phyloP scores from a whole-genome alignment of 2,888 invertebrate species.

The Eupithecia tripunctaria region DNA sequence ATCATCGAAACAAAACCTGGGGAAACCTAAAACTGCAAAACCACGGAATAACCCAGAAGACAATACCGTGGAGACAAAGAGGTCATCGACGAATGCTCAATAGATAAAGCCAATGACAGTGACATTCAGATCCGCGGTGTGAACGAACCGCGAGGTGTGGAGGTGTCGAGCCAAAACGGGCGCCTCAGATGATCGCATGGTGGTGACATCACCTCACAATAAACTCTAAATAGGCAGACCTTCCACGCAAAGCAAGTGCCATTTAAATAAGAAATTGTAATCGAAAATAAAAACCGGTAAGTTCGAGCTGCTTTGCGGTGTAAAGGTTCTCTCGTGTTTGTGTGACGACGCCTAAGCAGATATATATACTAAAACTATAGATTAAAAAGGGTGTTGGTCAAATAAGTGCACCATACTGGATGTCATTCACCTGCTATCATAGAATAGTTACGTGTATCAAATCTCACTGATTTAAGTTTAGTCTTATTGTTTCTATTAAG shows the following conservation, averaged over 20 bases:
- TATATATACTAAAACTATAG: not conserved
- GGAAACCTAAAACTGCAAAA: not conserved
- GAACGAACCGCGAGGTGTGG: constrained; percentile 80
- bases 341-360: not conserved
- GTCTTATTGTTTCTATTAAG: too few species aligned
- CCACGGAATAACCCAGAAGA: constrained; percentile 3
- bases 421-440: too few species aligned
- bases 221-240: constrained; percentile 61
- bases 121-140: constrained; percentile 71
- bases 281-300: constrained; percentile 48
- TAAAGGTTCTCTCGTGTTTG: constrained; percentile 3
- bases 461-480: too few species aligned
- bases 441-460: too few species aligned
- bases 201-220: constrained; percentile 76
- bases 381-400: too few species aligned
- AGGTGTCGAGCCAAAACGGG: constrained; percentile 80
- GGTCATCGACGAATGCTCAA: constrained; percentile 53
- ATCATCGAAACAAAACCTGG: not conserved
- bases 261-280: constrained; percentile 70
- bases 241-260: constrained; percentile 52
- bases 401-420: too few species aligned
- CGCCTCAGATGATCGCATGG: constrained; percentile 67
- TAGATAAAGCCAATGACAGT: constrained; percentile 68
- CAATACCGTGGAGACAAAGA: constrained; percentile 32
- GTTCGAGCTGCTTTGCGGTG: not conserved